Base-by-base conservation (phyloP, 2,888 invertebrate genomes). In the Andrena bicolor region DNA sequence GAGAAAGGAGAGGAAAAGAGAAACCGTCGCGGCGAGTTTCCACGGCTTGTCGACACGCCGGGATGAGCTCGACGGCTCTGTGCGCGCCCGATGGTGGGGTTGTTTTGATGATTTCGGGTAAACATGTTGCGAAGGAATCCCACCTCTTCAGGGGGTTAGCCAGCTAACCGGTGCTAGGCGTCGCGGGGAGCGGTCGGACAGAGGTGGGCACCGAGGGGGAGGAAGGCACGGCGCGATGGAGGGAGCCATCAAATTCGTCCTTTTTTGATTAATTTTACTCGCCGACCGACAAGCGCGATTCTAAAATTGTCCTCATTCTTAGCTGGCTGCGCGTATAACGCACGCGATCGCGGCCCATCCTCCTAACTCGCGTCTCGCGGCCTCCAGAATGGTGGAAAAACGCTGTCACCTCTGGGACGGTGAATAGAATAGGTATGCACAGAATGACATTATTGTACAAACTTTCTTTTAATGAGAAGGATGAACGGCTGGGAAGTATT, bases 261-360 rank as follows among this genome's bases (percentile, higher is more conserved):
- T 88, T 86, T 87, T 88, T 82, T 84, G 88, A 89, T 89, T 89
- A 89, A 89, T 89, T 89, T 89, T 85, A 89, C 85, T 86, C 82
- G 32, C 76, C 85, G 87, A 85, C 84, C 82, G 85, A 86, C 83
- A 88, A 83, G 73, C 84, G 85, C 80, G 88, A 68, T 89, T 88
- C 88, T 88, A 89, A 85, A 89, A 83, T 89, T 77, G 80, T 86
- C 85, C 78, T 79, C 89, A 89, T 89, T 88, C 85, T 89, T 89
- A 89, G 83, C 83, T 89, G 83, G 82, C 82, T 79, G 77, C 82
- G 83, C 83, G 79, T 71, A 76, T 69, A 80, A 76, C 72, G 30
- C 73, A 64, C 71, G 75, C 68, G 80, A 70, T 28, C 66, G 48
- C 30, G 26, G 23, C 8, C 60, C 56, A 8, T 32, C 53, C 72